Base-by-base conservation (phyloP, 1,140 invertebrate species). In the Trichonephila clavata region DNA sequence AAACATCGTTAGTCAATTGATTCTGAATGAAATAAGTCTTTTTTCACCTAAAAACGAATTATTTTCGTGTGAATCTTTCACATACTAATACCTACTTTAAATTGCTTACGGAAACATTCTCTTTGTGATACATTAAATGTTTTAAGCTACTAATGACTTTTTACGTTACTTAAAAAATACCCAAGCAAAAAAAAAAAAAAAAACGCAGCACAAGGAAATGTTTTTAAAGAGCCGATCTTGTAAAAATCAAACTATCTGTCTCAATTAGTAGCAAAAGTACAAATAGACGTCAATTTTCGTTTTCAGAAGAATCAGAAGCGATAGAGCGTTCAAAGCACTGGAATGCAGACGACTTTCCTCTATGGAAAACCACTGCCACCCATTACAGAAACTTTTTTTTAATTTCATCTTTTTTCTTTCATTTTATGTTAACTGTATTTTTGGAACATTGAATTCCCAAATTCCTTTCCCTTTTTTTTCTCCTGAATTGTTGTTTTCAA, bases 321-420 rank as follows among this genome's bases (percentile, higher is more conserved):
- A 14, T 18, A 84, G 81, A 84, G 81, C 81, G 50, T 84, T 59
- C 21, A 13, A 84, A 57, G 4, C 13, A 5, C 2, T 57, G 81
- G 57, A 84, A 84, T 84, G n/a, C 81, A 21, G n/a, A 84, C 39
- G 21, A 84, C 24, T 84, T 84, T 84, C 57, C 81, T 59, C 27
- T 10, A 57, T 50, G 43, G 81, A 24, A 27, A 84, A 57, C 14
- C 24, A 24, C 20, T 84, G n/a, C 27, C 81, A 84, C 10, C 81
- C 81, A 84, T 84, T 84, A 84, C 20, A 50, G 43, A 57, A n/a
- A 84, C 27, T 84, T 83, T 81, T 24, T 21, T 21, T 50, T 68
- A 24, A 24, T 68, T 77, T 77, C 27, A 21, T 50, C n/a, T 50
- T 24, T 24, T 24, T 32, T 0, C 16, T 71, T 5, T 27, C 27